Percentiles rank a stretch among this genome's conserved stretches.
Conservation (phyloP, 2,113 vertebrate species). For the Sigmodon hispidus region DNA sequence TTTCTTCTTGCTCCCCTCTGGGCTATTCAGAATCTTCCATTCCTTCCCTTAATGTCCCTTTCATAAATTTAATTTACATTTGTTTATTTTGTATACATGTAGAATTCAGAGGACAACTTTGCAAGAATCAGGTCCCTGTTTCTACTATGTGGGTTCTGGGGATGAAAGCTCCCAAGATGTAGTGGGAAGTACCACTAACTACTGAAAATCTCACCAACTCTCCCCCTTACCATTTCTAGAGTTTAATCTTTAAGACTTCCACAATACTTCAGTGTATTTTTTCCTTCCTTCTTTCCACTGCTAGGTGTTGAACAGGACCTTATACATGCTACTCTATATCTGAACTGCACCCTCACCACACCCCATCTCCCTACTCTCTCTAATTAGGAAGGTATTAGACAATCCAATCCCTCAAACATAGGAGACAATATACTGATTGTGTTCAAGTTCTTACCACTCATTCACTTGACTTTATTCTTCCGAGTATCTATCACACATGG, state of each 20-base stretch:
- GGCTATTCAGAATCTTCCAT: neutral
- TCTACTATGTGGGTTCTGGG: neutral
- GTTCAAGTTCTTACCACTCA: neutral
- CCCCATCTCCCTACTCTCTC: neutral
- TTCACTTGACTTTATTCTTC: neutral
- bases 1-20: neutral
- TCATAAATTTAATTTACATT: neutral
- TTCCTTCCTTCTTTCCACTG: neutral
- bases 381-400: slow-evolving; percentile 35
- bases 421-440: neutral
- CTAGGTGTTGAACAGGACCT: neutral
- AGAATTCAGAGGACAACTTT: neutral
- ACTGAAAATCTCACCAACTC: too few relatives aligned
- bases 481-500: neutral
- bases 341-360: neutral
- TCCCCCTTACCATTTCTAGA: neutral
- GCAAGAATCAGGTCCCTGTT: neutral
- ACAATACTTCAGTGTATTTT: slow-evolving; percentile 24
- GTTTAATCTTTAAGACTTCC: neutral
- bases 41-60: neutral
- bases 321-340: neutral
- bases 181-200: neutral
- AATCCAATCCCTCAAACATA: neutral
- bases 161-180: neutral
- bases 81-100: neutral